These are phyloP conservation scores for Eupithecia subfuscata DNA, from an alignment of 2,888 invertebrate genomes.

Conservation along the genomic window DNA sequence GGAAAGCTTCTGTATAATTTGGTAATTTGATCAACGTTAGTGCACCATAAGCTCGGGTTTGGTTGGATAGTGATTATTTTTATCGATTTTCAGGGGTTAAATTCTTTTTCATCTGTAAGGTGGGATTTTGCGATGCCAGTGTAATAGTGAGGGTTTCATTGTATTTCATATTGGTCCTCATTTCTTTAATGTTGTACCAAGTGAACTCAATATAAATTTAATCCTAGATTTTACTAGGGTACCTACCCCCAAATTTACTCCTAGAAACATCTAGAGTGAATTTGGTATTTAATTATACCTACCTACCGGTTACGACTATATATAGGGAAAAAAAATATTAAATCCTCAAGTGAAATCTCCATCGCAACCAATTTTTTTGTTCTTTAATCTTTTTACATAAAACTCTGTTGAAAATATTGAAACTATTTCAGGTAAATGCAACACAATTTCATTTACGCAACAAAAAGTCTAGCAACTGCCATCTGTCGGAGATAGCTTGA, in stretches of 20 bases:
- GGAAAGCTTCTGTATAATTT: constrained; percentile 38
- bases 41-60: neutral
- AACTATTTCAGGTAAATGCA: neutral
- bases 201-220: no score
- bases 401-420: neutral
- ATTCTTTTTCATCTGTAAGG: neutral
- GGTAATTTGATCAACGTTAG: constrained; percentile 21
- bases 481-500: constrained; percentile 10
- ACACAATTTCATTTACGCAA: neutral
- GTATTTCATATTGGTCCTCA: neutral
- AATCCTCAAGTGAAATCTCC: neutral
- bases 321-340: no score
- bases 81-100: neutral
- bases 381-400: neutral
- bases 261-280: no score
- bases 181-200: neutral
- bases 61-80: constrained; percentile 6
- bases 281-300: neutral
- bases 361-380: neutral
- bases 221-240: no score
- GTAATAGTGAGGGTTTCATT: neutral
- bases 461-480: neutral
- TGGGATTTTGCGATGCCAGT: neutral
- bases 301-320: neutral
- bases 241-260: no score